phyloP scores from a whole-genome alignment of 2,888 invertebrate species.

The Parnassius orleans region DNA sequence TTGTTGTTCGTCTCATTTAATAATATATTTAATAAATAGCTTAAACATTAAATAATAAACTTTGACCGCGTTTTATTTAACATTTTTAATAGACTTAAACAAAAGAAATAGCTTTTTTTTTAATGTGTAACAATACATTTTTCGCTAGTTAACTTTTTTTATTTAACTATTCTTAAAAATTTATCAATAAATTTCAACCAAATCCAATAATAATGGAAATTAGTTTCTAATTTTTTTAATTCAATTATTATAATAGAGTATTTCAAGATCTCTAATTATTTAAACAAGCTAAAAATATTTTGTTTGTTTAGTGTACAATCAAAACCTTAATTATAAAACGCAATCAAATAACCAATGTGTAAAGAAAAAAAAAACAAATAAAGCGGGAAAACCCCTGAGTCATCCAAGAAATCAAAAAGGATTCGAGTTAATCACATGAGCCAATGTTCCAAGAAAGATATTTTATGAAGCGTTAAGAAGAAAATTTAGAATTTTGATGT shows the following conservation, averaged over 20 bases:
- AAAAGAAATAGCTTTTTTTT: too few species aligned
- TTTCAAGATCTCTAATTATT: too few species aligned
- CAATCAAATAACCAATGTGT: constrained; percentile 4
- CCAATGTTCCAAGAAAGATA: constrained; percentile 19
- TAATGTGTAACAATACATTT: too few species aligned
- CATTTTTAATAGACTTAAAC: neutral
- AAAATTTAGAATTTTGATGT: constrained; percentile 23
- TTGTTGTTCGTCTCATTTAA: constrained; percentile 25
- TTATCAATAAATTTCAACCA: too few species aligned
- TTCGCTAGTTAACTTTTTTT: too few species aligned
- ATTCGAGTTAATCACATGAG: constrained; percentile 15
- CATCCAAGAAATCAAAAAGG: constrained; percentile 1
- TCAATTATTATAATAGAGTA: too few species aligned
- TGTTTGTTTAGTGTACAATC: too few species aligned
- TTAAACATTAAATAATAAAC: constrained; percentile 4
- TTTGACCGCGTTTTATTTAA: constrained; percentile 14
- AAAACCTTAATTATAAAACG: constrained; percentile 1
- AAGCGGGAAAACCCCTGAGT: constrained; percentile 17
- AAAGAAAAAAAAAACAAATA: constrained; percentile 16
- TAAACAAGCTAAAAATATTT: too few species aligned
- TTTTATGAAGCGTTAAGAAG: constrained; percentile 13
- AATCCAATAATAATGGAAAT: too few species aligned
- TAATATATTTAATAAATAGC: constrained; percentile 10
- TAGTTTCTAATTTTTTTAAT: too few species aligned
- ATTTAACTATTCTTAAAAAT: too few species aligned